Conservation (phyloP, 2,797 vertebrate genomes). For the Peromyscus nudipes region DNA sequence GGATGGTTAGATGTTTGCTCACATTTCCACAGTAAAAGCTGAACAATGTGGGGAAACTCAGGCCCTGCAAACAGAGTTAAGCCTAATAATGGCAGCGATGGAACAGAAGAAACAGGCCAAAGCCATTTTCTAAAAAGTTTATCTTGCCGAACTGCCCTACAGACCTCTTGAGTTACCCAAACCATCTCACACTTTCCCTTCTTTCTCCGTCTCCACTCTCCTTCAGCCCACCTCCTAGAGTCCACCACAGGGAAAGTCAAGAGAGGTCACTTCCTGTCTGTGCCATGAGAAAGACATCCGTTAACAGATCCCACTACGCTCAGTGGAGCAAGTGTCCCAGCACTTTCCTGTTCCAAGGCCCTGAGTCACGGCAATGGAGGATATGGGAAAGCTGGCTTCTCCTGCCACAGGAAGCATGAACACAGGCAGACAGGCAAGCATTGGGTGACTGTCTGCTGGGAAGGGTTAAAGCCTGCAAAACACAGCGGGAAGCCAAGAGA, state of each 20-base stretch:
- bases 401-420: constrained; percentile 47
- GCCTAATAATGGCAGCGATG: neutral
- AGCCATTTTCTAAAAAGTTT: constrained; percentile 17
- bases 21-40: neutral
- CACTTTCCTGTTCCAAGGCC: constrained; percentile 49
- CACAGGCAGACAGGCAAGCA: constrained; percentile 62
- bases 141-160: neutral
- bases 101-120: neutral
- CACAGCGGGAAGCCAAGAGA: constrained; percentile 71
- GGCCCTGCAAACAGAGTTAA: neutral
- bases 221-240: neutral
- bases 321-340: constrained; percentile 45
- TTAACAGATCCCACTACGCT: neutral
- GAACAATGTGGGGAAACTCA: neutral
- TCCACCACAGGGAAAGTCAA: rapidly evolving
- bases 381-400: constrained; percentile 50
- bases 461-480: constrained; percentile 79
- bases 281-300: neutral
- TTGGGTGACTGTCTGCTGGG: constrained; percentile 70
- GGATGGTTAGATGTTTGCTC: neutral
- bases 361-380: constrained; percentile 74
- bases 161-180: neutral
- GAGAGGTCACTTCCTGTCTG: neutral
- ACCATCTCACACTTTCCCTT: neutral
- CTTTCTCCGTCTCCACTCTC: neutral